Base-by-base conservation (phyloP, 2,797 vertebrate genomes). In the Lindbergichthys nudifrons region DNA sequence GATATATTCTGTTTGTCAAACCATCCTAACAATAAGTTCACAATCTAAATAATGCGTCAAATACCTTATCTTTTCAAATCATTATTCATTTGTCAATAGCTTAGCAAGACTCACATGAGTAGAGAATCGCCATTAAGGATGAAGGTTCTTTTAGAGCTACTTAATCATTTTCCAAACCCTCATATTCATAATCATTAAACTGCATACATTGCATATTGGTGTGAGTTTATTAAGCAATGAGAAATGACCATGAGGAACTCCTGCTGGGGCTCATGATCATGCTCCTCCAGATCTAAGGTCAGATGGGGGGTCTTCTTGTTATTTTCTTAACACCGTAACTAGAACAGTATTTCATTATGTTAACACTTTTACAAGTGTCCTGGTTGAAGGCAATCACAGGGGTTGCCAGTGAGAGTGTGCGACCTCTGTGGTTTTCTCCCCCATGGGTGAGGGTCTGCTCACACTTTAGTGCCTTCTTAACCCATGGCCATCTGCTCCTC, bases 401-500 rank as follows among this genome's bases (percentile, higher is more conserved):
- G 45, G 15, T 45, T 16, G 43, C 45, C 50, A 61, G 60, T 51
- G 60, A 67, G 77, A 3, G 60, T 65, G 47, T 52, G 53, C 50
- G 77, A 78, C 76, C 59, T 77, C 3, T 65, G 36, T 66, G 32
- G 69, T 57, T 36, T 62, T 60, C 18, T 52, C 63, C 78, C 65
- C 47, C 52, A 5, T 41, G 65, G 79, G 32, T 73, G 66, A 53
- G 62, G 65, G 60, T 57, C 62, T 75, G 69, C 67, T 65, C 72
- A 45, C 30, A 63, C 74, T 65, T 62, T 64, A 43, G 65, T 73
- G 75, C 53, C 70, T 39, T 71, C 69, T 81, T 70, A 63, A 81
- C 70, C 39, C 53, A 30, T 1, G 39, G 52, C 84, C 80, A 85
- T 89, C 87, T 89, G 85, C 65, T 81, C 45, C 32, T 39, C 0